phyloP scores from a whole-genome alignment of 2,113 vertebrate species.

The Peucedramus taeniatus region DNA sequence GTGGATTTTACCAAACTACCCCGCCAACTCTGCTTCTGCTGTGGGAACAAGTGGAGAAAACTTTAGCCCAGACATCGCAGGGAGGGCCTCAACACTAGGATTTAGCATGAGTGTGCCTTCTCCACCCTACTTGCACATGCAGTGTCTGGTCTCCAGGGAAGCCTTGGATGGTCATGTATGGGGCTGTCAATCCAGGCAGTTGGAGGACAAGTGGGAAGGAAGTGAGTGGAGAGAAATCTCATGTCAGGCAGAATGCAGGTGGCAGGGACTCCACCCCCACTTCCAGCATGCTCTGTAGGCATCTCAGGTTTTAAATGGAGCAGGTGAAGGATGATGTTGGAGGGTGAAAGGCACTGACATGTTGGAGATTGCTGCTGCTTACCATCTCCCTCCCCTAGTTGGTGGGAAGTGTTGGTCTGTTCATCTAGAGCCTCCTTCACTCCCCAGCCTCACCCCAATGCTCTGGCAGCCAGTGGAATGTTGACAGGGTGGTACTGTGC shows the following conservation, averaged over 20 bases:
- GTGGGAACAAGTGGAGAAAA: not conserved
- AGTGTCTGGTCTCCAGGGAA: not conserved
- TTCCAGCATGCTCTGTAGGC: not conserved
- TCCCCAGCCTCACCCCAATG: not conserved
- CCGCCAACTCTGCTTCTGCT: not conserved
- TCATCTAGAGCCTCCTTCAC: not conserved
- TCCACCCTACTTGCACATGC: not conserved
- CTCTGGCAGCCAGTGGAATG: not conserved
- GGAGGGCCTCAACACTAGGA: not conserved
- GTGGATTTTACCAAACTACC: conserved; percentile 3
- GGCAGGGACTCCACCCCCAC: not conserved
- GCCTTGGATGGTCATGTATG: not conserved
- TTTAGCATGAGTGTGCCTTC: not conserved
- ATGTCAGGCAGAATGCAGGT: not conserved
- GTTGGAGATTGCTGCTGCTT: not conserved
- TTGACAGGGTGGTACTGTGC: conserved; percentile 38
- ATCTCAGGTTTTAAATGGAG: not conserved
- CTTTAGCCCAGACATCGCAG: not conserved
- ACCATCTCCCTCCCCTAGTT: not conserved
- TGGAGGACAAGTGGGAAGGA: not conserved
- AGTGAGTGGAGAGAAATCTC: not conserved
- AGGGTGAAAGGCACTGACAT: not conserved
- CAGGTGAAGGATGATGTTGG: not conserved
- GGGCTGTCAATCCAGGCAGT: not conserved
- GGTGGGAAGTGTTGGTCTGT: not conserved